phyloP scores from a whole-genome alignment of 1,140 invertebrate species.

The Propsilocerus akamusi region DNA sequence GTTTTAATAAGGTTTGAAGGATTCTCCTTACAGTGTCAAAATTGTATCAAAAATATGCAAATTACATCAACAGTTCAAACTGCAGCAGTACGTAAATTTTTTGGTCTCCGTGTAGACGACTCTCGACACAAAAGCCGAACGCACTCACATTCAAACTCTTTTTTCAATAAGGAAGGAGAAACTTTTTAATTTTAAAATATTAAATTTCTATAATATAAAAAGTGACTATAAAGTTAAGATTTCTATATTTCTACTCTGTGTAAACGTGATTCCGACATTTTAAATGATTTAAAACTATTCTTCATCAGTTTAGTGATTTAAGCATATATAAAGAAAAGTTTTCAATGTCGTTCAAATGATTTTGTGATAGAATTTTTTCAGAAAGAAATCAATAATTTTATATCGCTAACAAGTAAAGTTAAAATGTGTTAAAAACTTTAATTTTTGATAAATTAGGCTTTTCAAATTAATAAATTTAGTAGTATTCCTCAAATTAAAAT shows the following conservation, averaged over 20 bases:
- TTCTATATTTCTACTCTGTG: neutral
- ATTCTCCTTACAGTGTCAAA: too few species aligned
- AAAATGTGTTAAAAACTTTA: neutral
- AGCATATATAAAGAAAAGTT: constrained; percentile 1
- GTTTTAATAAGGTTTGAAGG: too few species aligned
- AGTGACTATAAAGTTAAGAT: neutral
- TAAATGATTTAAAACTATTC: neutral
- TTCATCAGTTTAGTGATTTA: constrained; percentile 1
- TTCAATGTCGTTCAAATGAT: constrained; percentile 2
- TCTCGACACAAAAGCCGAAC: too few species aligned
- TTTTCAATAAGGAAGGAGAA: too few species aligned
- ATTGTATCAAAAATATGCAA: too few species aligned
- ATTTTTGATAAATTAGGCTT: constrained; percentile 2
- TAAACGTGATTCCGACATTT: neutral
- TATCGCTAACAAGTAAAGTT: neutral
- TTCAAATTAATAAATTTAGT: constrained; percentile 4
- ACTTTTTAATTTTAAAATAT: constrained; percentile 3
- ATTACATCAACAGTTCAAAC: too few species aligned
- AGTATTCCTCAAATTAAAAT: neutral
- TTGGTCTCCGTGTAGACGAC: too few species aligned
- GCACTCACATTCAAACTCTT: too few species aligned
- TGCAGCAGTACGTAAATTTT: too few species aligned
- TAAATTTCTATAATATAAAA: neutral
- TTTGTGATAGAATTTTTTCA: neutral
- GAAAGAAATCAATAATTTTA: constrained; percentile 3